Percentiles rank a stretch among this genome's conserved stretches.
Evolutionary conservation across 2,888 invertebrate genomes (phyloP).

Genomic region (Chrysolina oricalcia): DNA sequence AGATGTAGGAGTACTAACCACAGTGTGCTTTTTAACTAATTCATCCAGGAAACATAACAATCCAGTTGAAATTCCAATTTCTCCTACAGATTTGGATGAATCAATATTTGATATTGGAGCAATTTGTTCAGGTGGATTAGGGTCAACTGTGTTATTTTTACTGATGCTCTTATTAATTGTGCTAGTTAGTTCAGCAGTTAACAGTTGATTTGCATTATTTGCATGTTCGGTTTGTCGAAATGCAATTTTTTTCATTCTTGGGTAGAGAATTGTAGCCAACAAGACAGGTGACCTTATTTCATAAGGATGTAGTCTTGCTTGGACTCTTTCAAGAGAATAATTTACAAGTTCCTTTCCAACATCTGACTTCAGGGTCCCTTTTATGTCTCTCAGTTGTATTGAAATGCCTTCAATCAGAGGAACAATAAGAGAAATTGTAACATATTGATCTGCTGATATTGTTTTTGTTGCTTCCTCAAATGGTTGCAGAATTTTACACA

Average conservation of each 20-base stretch:
- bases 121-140: not conserved
- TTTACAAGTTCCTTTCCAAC: not conserved
- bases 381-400: not conserved
- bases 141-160: not conserved
- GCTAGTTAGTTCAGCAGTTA: conserved; percentile 4
- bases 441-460: not conserved
- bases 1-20: conserved; percentile 8
- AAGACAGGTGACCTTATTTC: not conserved
- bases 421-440: conserved; percentile 1
- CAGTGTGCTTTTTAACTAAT: conserved; percentile 12
- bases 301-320: not conserved
- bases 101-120: not conserved
- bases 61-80: conserved; percentile 8
- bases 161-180: conserved; percentile 6
- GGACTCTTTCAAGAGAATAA: conserved; percentile 7
- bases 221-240: conserved; percentile 9
- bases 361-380: not conserved
- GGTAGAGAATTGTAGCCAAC: conserved; percentile 2
- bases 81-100: conserved; percentile 3
- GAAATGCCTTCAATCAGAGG: not conserved
- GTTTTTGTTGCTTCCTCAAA: conserved; percentile 16
- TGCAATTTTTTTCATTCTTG: conserved; percentile 10
- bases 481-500: conserved; percentile 3
- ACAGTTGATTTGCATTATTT: conserved; percentile 3
- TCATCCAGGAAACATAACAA: conserved; percentile 1